These are phyloP conservation scores for Leptopilina boulardi DNA, from an alignment of 1,140 invertebrate species.

Conservation along the genomic window DNA sequence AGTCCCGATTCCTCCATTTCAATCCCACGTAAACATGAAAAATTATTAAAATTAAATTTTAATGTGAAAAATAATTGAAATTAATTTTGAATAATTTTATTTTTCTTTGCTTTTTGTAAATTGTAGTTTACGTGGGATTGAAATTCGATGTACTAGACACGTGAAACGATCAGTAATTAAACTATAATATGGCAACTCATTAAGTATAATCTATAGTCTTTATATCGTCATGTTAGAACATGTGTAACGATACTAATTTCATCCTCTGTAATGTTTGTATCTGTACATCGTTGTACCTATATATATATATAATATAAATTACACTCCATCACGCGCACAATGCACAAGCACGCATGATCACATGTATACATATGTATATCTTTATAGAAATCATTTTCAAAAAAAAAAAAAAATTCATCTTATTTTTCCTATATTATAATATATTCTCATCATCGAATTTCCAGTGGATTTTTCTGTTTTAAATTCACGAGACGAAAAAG, in stretches of 20 bases:
- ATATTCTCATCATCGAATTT: background rate
- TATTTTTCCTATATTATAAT: too few species aligned
- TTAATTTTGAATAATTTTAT: background rate
- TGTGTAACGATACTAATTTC: conserved; percentile 56
- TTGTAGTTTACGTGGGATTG: conserved; percentile 2
- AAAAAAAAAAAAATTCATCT: background rate
- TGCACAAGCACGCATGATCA: conserved; percentile 41
- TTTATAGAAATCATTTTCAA: background rate
- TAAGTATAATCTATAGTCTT: conserved; percentile 39
- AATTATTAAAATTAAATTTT: too few species aligned
- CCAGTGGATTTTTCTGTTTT: conserved; percentile 12
- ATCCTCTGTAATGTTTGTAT: conserved; percentile 57
- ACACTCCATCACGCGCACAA: conserved; percentile 45
- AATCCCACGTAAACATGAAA: background rate
- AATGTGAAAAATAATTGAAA: background rate
- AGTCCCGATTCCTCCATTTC: conserved; percentile 7
- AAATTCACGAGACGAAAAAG: background rate
- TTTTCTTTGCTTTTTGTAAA: background rate
- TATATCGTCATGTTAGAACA: conserved; percentile 47
- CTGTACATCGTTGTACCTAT: conserved; percentile 44
- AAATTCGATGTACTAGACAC: conserved; percentile 13
- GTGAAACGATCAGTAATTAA: conserved; percentile 34
- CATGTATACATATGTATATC: conserved; percentile 2
- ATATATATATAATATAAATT: too few species aligned
- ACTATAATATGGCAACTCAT: conserved; percentile 49